A percentile compares a stretch with the other conserved stretches of the same genome.
These are phyloP conservation scores for Pomatostomus ruficeps DNA, from an alignment of 2,113 vertebrate species.

Conservation along the genomic window DNA sequence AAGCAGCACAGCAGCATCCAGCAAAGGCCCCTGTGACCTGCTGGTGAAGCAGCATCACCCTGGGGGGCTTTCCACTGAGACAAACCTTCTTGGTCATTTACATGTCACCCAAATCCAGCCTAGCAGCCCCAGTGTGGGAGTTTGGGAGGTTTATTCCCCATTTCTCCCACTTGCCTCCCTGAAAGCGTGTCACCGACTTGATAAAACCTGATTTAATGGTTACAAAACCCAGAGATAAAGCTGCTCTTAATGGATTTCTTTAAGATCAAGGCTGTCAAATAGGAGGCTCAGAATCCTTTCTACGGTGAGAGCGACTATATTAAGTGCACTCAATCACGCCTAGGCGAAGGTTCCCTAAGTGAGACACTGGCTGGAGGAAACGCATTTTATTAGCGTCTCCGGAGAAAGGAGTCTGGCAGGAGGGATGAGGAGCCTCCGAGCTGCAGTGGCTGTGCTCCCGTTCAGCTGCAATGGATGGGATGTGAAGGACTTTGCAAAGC, in stretches of 20 bases:
- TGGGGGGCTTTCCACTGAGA: not conserved
- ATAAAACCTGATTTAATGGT: not conserved
- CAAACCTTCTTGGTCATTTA: not conserved
- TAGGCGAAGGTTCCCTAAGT: not conserved
- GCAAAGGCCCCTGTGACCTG: not conserved
- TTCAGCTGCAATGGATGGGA: not conserved
- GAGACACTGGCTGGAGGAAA: not conserved
- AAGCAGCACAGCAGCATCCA: not conserved
- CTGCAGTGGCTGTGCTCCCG: not conserved
- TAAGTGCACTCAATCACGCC: conserved; percentile 15
- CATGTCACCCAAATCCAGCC: not conserved
- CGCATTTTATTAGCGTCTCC: not conserved
- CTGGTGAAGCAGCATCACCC: not conserved
- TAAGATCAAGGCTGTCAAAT: conserved; percentile 25
- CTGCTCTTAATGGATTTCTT: conserved; percentile 19
- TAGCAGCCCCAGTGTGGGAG: fast-evolving
- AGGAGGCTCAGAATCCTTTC: conserved; percentile 3
- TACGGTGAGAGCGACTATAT: not conserved
- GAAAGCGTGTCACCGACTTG: not conserved
- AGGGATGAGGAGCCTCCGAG: not conserved
- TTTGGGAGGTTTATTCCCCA: not conserved
- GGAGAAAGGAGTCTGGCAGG: not conserved
- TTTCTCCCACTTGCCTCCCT: not conserved
- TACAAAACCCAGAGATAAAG: not conserved
- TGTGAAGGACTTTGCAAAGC: not conserved